Conservation (phyloP, 2,113 vertebrate species). For the Otis tarda region DNA sequence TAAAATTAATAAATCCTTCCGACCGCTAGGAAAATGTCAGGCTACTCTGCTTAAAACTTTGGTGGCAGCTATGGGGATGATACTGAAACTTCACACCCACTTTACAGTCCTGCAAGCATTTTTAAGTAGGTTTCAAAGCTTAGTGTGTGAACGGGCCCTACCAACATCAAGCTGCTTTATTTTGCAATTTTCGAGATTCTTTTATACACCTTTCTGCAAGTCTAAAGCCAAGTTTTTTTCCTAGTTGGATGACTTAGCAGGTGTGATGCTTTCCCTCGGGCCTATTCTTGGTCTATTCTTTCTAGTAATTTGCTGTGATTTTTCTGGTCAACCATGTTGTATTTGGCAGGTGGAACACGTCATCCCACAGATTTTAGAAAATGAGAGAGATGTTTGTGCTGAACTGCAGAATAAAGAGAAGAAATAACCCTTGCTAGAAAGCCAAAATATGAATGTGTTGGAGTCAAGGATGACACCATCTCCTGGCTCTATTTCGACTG, state of each 20-base stretch:
- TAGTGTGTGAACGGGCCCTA: background rate
- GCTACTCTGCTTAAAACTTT: background rate
- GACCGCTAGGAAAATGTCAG: background rate
- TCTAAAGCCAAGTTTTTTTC: background rate
- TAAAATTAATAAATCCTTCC: background rate
- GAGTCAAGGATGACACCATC: conserved; percentile 55
- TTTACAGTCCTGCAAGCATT: background rate
- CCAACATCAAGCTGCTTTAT: background rate
- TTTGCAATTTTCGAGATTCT: background rate
- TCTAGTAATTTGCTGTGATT: background rate
- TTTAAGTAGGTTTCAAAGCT: background rate
- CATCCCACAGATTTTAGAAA: background rate
- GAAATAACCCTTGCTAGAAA: conserved; percentile 33
- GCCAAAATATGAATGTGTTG: background rate
- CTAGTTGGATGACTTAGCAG: background rate
- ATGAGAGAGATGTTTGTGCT: background rate
- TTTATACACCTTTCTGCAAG: background rate
- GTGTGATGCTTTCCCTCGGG: background rate
- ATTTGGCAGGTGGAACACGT: background rate
- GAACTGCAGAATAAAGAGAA: conserved; percentile 12
- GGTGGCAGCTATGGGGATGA: background rate
- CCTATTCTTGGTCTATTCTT: background rate
- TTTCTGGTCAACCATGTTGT: background rate
- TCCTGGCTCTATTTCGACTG: background rate
- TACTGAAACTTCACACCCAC: background rate